Evolutionary conservation across 2,113 vertebrate genomes (phyloP).

Genomic region (Hirundichthys speculiger): DNA sequence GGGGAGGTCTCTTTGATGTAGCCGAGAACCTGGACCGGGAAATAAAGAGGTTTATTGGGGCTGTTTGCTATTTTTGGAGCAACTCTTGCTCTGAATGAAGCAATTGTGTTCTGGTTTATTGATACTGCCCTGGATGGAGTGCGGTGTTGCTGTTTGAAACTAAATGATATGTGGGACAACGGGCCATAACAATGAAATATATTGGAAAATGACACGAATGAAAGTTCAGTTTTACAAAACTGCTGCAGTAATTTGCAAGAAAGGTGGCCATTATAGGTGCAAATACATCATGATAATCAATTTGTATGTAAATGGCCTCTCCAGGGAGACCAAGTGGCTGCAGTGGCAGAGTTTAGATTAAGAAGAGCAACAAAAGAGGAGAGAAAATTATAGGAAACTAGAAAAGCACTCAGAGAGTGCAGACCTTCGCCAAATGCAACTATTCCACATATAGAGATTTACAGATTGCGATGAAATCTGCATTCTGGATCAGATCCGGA

Average conservation of each 20-base stretch:
- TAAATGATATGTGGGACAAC: slow-evolving; percentile 23
- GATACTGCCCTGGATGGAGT: slow-evolving; percentile 21
- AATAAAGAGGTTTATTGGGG: slow-evolving; percentile 47
- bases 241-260: slow-evolving; percentile 9
- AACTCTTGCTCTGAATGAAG: slow-evolving; percentile 27
- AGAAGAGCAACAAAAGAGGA: not conserved
- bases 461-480: no score
- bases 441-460: no score
- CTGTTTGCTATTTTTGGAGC: slow-evolving; percentile 37
- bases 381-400: not conserved
- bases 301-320: not conserved
- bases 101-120: slow-evolving; percentile 41
- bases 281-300: slow-evolving; percentile 13
- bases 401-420: no score
- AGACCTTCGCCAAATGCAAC: no score
- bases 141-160: slow-evolving; percentile 19
- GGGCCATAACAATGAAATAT: not conserved
- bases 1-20: slow-evolving; percentile 58
- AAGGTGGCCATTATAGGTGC: not conserved
- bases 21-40: slow-evolving; percentile 23
- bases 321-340: not conserved
- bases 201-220: slow-evolving; percentile 3
- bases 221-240: slow-evolving; percentile 1
- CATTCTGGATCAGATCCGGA: no score
- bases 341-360: not conserved